Conservation (phyloP, 1,140 invertebrate species). For the Euschistus heros region DNA sequence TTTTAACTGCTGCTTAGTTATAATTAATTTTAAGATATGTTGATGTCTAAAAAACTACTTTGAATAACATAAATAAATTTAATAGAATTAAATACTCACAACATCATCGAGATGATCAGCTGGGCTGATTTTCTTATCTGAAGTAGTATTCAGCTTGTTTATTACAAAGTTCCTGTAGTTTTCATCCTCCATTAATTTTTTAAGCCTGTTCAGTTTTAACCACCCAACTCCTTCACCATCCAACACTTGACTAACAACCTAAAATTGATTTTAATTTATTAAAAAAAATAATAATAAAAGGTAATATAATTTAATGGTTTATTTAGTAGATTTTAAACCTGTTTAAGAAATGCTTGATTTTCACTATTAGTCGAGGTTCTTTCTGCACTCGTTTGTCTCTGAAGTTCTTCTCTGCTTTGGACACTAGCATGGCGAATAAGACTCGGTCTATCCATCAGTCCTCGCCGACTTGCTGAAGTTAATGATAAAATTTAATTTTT, state of each 20-base stretch:
- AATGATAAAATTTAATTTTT: neutral
- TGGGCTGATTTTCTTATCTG: constrained; percentile 86
- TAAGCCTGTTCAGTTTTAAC: constrained; percentile 87
- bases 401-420: constrained; percentile 44
- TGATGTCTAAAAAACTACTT: too few species aligned
- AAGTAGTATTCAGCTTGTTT: constrained; percentile 85
- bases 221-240: constrained; percentile 95
- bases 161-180: constrained; percentile 93
- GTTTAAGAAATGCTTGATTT: constrained; percentile 78
- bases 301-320: neutral
- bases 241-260: constrained; percentile 82
- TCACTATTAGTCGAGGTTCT: constrained; percentile 65
- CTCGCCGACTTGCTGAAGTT: constrained; percentile 50
- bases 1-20: too few species aligned
- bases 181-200: constrained; percentile 98
- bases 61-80: too few species aligned
- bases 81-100: constrained; percentile 62
- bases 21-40: too few species aligned
- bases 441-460: constrained; percentile 77
- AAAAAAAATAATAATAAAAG: neutral
- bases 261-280: constrained; percentile 28
- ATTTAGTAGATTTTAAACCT: constrained; percentile 39
- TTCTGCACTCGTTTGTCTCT: constrained; percentile 52
- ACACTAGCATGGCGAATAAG: constrained; percentile 69
- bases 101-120: constrained; percentile 97